Evolutionary conservation across 2,113 vertebrate species (phyloP), one percentile per base, ranked within the genome.

Genomic region (Cephalopterus ornatus): DNA sequence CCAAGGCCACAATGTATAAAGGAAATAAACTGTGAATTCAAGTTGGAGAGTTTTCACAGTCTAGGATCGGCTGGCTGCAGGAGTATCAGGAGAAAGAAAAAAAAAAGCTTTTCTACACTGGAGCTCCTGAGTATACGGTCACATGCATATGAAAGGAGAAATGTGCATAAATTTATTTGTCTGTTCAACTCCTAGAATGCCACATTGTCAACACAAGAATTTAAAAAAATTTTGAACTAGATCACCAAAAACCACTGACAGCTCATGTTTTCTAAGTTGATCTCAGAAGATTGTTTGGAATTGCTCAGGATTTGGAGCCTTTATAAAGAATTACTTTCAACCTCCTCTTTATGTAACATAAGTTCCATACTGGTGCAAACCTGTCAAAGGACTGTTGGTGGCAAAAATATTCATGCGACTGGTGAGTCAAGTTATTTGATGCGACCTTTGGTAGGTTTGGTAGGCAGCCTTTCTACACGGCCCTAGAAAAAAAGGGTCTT

Each of bases 131-230:
- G 26, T 1, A 1, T 27, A 30, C 26, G 63, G 28, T 32, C 35
- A 46, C 0, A 0, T 27, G 5, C 28, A 42, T 0, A 1, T 42
- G 27, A 74, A 55, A 74, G 16, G 6, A 44, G 28, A 80, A 80
- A 77, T 24, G 3, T 5, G 8, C 26, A 26, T 27, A 67, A 62
- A 77, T 5, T 16, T 4, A 37, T 65, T 68, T 83, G 7, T 19
- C 28, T 72, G 13, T 22, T 67, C 27, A 93, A 56, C 21, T n/a
- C 17, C 30, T 55, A 46, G 50, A 91, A 81, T 71, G 14, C 2
- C 62, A 73, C 9, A 65, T 15, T 74, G 3, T 8, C 22, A 61
- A 47, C 4, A 28, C 2, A 59, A 50, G 8, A 82, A 67, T 55
- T 67, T 4, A 46, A 79, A 75, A 46, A 50, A 46, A 10, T 0